Evolutionary conservation across 1,140 invertebrate species (phyloP), one percentile per base, ranked within the genome.

Genomic region (Trichomalopsis sarcophagae): DNA sequence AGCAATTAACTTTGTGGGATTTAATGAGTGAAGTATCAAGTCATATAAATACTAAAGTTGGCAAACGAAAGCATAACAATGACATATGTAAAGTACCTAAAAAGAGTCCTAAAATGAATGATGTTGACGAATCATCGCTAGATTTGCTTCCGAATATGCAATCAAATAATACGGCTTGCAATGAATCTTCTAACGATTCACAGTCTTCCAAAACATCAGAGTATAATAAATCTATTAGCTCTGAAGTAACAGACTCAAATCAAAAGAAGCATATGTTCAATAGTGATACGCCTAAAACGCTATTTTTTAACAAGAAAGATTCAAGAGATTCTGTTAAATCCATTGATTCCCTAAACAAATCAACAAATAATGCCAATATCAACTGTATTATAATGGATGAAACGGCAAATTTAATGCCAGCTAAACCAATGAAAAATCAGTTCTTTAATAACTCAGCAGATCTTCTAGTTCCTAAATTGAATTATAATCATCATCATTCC

Each of bases 1-100:
- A 83, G 5, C 83, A 87, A 47, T 81, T 89, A 10, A 81, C 82
- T 30, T 66, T 89, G 2, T 89, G 87, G 87, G 88, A 90, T 30
- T 85, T 90, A 44, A 81, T 86, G 36, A 81, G 30, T 14, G 66
- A 87, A 40, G 40, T 36, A 71, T 79, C 76, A 73, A 73, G 23
- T 47, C n/a, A 17, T 10, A n/a, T 7, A 14, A 44, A 14, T 23
- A 13, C 11, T 30, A n/a, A 14, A 40, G 30, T 6, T 74, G 21
- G 9, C 2, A 87, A 82, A 71, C 9, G 80, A 23, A 82, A 82
- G 69, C 17, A 36, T 40, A 30, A 62, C 33, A 50, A 74, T 66
- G 77, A 75, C 36, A 0, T 36, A 68, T 81, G n/a, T 55, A 62
- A 44, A 36, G 62, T 73, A 9, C 7, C 21, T n/a, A 81, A 76